These are phyloP conservation scores for Tachina grossa DNA, from an alignment of 2,888 invertebrate species.

Conservation along the genomic window DNA sequence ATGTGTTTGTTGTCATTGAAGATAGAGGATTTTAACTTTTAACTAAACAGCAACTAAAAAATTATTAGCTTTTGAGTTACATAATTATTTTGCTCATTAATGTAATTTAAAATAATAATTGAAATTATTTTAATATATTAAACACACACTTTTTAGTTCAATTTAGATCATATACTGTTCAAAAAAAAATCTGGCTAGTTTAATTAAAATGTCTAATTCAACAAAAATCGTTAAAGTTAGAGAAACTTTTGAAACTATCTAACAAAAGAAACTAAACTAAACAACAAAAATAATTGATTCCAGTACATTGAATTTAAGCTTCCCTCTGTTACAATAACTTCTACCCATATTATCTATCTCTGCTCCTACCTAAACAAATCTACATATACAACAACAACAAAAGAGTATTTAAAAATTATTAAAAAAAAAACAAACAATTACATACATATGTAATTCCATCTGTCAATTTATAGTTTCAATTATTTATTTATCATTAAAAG, in stretches of 20 bases:
- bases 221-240: slow-evolving; percentile 44
- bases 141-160: slow-evolving; percentile 13
- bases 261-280: slow-evolving; percentile 19
- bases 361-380: slow-evolving; percentile 19
- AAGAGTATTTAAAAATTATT: slow-evolving; percentile 20
- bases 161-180: not conserved
- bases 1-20: slow-evolving; percentile 21
- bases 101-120: slow-evolving; percentile 30
- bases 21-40: slow-evolving; percentile 4
- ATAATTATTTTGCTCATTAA: slow-evolving; percentile 61
- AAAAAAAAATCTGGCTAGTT: slow-evolving; percentile 19
- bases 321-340: slow-evolving; percentile 57
- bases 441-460: slow-evolving; percentile 19
- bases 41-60: not conserved
- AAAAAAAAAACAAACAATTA: slow-evolving; percentile 28
- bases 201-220: not conserved
- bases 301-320: slow-evolving; percentile 28
- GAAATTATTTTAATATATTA: not conserved
- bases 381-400: not conserved
- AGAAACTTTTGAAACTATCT: slow-evolving; percentile 49
- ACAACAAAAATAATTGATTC: slow-evolving; percentile 2
- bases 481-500: slow-evolving; percentile 47
- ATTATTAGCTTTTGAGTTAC: slow-evolving; percentile 52
- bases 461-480: slow-evolving; percentile 68
- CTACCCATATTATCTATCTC: slow-evolving; percentile 30